A percentile compares a stretch with the other conserved stretches of the same genome.
These are phyloP conservation scores for Enoplosus armatus DNA, from an alignment of 2,797 vertebrate species.

Conservation along the genomic window DNA sequence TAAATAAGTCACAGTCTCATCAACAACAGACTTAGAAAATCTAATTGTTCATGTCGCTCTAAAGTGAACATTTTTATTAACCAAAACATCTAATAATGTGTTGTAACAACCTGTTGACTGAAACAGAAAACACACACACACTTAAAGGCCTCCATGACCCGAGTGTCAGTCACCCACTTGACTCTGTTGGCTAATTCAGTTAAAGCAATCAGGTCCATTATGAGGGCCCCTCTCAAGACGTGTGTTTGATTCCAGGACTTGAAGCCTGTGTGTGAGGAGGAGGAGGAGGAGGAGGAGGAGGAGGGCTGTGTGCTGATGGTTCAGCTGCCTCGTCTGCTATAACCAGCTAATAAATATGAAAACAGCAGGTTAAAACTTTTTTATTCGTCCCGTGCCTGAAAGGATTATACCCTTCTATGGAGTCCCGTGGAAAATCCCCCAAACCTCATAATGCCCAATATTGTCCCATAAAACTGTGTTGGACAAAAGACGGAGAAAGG, in stretches of 20 bases:
- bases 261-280: constrained; percentile 21
- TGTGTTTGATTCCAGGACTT: constrained; percentile 60
- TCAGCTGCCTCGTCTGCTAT: constrained; percentile 89
- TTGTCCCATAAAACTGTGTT: constrained; percentile 86
- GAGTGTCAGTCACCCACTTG: constrained; percentile 62
- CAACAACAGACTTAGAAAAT: background rate
- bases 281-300: constrained; percentile 10
- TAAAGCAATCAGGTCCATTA: constrained; percentile 61
- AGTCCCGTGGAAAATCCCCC: constrained; percentile 86
- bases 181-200: constrained; percentile 61
- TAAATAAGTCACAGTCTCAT: background rate
- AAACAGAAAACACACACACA: background rate
- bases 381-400: constrained; percentile 82
- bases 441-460: constrained; percentile 88
- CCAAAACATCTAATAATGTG: constrained; percentile 13
- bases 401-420: constrained; percentile 87
- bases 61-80: background rate
- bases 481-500: constrained; percentile 84
- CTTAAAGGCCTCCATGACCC: constrained; percentile 39
- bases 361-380: constrained; percentile 90
- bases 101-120: constrained; percentile 58
- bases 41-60: background rate
- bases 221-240: constrained; percentile 15
- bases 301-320: constrained; percentile 50
- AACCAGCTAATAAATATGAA: constrained; percentile 92